phyloP scores from a whole-genome alignment of 2,113 vertebrate species.

The Zingel zingel region DNA sequence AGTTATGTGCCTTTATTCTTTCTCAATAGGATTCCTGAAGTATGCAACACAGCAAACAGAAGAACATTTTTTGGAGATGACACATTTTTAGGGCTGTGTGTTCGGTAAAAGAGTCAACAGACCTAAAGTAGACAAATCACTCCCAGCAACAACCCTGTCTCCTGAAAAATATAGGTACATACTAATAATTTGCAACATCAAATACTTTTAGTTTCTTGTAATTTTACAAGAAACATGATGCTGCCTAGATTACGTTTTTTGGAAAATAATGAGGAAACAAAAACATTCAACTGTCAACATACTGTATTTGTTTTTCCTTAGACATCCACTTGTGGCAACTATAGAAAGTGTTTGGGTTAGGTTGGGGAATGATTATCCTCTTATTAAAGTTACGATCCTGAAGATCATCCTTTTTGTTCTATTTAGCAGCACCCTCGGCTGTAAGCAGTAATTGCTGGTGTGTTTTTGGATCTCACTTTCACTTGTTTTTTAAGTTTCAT shows the following conservation, averaged over 20 bases:
- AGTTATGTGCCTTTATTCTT: constrained; percentile 39
- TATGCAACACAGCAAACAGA: constrained; percentile 22
- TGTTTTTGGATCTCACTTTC: too few species aligned
- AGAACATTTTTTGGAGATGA: constrained; percentile 44
- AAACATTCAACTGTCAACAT: neutral
- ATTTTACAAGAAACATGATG: neutral
- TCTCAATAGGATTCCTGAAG: constrained; percentile 31
- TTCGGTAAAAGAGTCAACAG: constrained; percentile 16
- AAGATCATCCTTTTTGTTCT: too few species aligned
- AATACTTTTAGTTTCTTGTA: too few species aligned
- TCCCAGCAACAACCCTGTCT: neutral
- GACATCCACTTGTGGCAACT: too few species aligned
- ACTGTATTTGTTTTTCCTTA: neutral
- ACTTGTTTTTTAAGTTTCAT: too few species aligned
- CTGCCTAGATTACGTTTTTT: neutral
- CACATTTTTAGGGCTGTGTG: constrained; percentile 20
- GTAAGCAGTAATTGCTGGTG: too few species aligned
- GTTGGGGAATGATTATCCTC: too few species aligned
- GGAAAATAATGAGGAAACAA: neutral
- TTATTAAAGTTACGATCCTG: too few species aligned
- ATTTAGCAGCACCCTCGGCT: too few species aligned
- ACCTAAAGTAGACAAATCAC: neutral
- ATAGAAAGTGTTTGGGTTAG: too few species aligned
- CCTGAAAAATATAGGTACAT: neutral
- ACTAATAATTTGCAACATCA: neutral